Base-by-base conservation (phyloP, 1,140 invertebrate species). In the Euura lappo region DNA sequence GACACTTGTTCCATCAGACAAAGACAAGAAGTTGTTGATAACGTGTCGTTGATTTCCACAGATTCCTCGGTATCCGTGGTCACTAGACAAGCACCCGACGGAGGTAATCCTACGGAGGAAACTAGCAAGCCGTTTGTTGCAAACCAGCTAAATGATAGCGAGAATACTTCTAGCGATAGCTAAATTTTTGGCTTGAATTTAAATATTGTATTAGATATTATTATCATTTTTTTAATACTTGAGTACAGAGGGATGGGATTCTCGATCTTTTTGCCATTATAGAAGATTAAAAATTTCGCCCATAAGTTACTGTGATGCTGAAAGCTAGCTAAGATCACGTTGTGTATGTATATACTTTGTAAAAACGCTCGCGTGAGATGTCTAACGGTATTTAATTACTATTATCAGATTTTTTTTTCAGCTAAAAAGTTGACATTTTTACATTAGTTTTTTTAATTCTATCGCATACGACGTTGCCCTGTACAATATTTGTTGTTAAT, bases 51-150 rank as follows among this genome's bases (percentile, higher is more conserved):
- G 28, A 79, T 74, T 44, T 77, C 79, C 3, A 79, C 82, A 5
- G 79, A 84, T 71, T 78, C 79, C 5, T 81, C 84, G 6, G 76
- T 80, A n/a, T 80, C 79, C 11, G 81, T 75, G 28, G 71, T 82
- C n/a, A 84, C 84, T 2, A 79, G 86, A 72, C 86, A 87, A 77
- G 86, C 86, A 2, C 86, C 86, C 7, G 86, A 87, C 72, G 86
- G 86, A 43, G 86, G 85, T 1, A 87, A 87, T 69, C 85, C 86
- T 2, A 69, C 81, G 6, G 86, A 87, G 73, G 86, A 87, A 75
- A 65, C 79, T 7, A 46, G 8, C 75, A 70, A 43, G 68, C 11
- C 11, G 13, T 42, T 43, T 5, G 65, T 45, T 44, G 69, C 65
- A 2, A 60, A n/a, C 13, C 51, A n/a, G 8, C 51, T 5, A 60